Percentiles rank a stretch among this genome's conserved stretches.
Evolutionary conservation across 1,140 invertebrate species (phyloP).

Genomic region (Sycophila sp.): DNA sequence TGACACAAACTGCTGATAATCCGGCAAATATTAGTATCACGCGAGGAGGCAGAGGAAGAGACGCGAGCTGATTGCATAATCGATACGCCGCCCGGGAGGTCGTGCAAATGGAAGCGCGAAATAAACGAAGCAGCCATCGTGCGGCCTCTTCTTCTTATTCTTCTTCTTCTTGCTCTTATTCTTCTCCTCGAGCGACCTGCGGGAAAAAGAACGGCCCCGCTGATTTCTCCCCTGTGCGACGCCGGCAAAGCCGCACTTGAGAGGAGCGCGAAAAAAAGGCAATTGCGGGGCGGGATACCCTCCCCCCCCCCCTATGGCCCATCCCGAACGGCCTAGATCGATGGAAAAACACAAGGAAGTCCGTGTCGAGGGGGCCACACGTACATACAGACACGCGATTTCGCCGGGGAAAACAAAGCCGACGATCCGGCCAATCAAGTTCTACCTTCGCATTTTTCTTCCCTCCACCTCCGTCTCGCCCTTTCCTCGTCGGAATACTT

Average conservation of each 20-base stretch:
- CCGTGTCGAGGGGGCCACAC: not conserved
- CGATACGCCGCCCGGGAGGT: conserved; percentile 23
- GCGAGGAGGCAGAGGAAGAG: not conserved
- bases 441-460: conserved; percentile 3
- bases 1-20: conserved; percentile 37
- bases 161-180: too few species aligned
- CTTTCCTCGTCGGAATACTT: not conserved
- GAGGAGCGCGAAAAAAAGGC: conserved; percentile 11
- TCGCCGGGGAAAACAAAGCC: conserved; percentile 22
- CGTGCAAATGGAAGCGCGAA: too few species aligned
- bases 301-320: conserved; percentile 26
- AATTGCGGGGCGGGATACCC: conserved; percentile 29
- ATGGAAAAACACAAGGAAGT: not conserved
- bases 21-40: conserved; percentile 34
- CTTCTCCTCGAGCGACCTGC: too few species aligned
- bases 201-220: not conserved
- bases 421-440: conserved; percentile 27
- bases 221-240: conserved; percentile 23
- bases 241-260: not conserved
- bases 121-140: too few species aligned
- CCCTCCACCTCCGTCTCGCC: not conserved
- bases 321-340: conserved; percentile 33
- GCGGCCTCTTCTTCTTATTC: not conserved
- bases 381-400: conserved; percentile 19
- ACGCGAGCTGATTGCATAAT: conserved; percentile 33